Percentiles rank a stretch among this genome's conserved stretches.
These are phyloP conservation scores for Thermophis baileyi DNA, from an alignment of 2,113 vertebrate genomes.

Conservation along the genomic window DNA sequence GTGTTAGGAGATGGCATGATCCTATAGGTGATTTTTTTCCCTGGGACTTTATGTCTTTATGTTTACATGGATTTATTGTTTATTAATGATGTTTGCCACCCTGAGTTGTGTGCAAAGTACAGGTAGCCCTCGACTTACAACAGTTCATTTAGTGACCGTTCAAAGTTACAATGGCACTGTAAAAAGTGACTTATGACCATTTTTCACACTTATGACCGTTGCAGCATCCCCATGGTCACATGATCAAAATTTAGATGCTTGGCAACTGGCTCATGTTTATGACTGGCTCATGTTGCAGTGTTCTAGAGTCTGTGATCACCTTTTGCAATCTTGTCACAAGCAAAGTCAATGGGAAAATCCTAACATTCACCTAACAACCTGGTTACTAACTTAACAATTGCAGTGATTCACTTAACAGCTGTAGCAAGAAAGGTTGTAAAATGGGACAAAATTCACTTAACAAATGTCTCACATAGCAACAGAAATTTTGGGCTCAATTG, in stretches of 20 bases:
- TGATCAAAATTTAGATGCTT: not conserved
- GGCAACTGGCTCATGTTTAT: not conserved
- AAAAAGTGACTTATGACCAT: not conserved
- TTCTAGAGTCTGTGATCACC: not conserved
- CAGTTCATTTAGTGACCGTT: not conserved
- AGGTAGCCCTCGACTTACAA: not conserved
- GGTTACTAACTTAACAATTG: not conserved
- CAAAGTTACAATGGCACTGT: not conserved
- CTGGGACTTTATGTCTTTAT: not conserved
- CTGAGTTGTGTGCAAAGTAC: not conserved
- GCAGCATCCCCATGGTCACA: not conserved
- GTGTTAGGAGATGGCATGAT: not conserved
- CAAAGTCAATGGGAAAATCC: not conserved
- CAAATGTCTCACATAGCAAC: not conserved
- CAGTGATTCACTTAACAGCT: not conserved
- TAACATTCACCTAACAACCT: not conserved
- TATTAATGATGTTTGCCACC: not conserved
- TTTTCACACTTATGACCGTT: not conserved
- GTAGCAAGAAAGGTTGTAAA: not conserved
- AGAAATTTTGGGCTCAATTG: not conserved
- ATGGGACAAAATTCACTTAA: not conserved
- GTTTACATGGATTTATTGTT: not conserved
- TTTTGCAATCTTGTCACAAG: not conserved
- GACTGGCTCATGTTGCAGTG: not conserved
- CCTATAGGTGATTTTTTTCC: not conserved